Evolutionary conservation across 2,113 vertebrate species (phyloP).

Genomic region (Pycnonotus jocosus): DNA sequence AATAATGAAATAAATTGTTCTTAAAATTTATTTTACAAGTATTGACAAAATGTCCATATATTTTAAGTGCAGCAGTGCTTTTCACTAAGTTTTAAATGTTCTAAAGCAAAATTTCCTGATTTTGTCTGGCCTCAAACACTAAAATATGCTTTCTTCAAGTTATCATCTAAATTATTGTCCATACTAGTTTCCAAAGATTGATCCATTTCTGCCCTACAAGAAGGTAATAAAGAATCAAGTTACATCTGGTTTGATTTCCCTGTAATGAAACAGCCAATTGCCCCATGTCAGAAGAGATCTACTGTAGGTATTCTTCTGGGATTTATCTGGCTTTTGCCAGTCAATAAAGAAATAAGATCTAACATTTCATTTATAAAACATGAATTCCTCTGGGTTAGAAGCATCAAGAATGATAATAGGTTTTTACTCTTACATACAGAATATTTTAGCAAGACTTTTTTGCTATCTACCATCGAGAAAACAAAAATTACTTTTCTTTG

Average conservation of each 20-base stretch:
- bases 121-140: background rate
- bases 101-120: background rate
- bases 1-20: background rate
- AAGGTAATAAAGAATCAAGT: slow-evolving; percentile 41
- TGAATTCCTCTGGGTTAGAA: slow-evolving; percentile 43
- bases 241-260: slow-evolving; percentile 44
- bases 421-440: background rate
- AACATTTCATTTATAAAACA: slow-evolving; percentile 60
- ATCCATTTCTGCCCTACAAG: slow-evolving; percentile 14
- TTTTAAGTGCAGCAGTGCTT: background rate
- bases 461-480: background rate
- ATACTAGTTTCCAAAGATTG: background rate
- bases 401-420: slow-evolving; percentile 26
- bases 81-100: background rate
- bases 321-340: slow-evolving; percentile 49
- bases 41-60: background rate
- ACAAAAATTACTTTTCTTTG: background rate
- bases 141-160: background rate
- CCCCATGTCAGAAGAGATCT: slow-evolving; percentile 56
- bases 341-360: slow-evolving; percentile 60
- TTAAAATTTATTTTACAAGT: background rate
- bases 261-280: slow-evolving; percentile 53
- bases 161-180: background rate
- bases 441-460: background rate
- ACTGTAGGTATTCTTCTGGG: slow-evolving; percentile 47